These are phyloP conservation scores for Campoletis sonorensis DNA, from an alignment of 1,140 invertebrate species.

Conservation along the genomic window DNA sequence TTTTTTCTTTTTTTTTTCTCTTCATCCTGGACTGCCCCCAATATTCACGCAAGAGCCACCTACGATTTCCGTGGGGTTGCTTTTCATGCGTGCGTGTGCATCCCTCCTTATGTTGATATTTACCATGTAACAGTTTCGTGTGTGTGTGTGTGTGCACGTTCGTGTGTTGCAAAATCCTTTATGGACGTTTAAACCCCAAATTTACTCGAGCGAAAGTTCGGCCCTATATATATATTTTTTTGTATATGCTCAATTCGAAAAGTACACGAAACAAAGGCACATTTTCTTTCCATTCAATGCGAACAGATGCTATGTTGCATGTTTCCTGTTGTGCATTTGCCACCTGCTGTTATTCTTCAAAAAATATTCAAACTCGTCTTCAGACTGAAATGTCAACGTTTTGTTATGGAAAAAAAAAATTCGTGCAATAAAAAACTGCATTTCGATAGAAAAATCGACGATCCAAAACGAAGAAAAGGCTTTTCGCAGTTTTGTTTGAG, in stretches of 20 bases:
- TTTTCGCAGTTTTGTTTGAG: no score
- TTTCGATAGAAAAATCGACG: no score
- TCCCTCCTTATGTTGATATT: background rate
- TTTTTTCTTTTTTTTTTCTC: background rate
- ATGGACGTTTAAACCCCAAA: no score
- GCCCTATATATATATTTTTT: background rate
- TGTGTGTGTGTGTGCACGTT: slow-evolving; percentile 45
- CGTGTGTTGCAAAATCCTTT: background rate
- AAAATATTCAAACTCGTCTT: background rate
- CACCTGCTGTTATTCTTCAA: background rate
- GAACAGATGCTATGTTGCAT: background rate
- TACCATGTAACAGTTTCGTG: slow-evolving; percentile 27
- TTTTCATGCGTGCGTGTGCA: slow-evolving; percentile 47
- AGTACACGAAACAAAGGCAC: background rate
- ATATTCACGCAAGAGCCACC: slow-evolving; percentile 34
- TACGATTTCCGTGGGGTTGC: slow-evolving; percentile 64
- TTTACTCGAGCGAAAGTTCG: no score
- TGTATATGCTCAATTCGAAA: background rate
- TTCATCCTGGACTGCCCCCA: slow-evolving; percentile 54
- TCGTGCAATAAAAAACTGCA: background rate
- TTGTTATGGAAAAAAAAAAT: background rate
- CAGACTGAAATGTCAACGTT: background rate
- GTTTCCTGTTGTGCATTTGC: background rate
- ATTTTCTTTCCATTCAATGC: background rate
- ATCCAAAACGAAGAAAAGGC: no score